phyloP scores from a whole-genome alignment of 2,113 vertebrate genomes.

The Thinocorus orbignyianus region DNA sequence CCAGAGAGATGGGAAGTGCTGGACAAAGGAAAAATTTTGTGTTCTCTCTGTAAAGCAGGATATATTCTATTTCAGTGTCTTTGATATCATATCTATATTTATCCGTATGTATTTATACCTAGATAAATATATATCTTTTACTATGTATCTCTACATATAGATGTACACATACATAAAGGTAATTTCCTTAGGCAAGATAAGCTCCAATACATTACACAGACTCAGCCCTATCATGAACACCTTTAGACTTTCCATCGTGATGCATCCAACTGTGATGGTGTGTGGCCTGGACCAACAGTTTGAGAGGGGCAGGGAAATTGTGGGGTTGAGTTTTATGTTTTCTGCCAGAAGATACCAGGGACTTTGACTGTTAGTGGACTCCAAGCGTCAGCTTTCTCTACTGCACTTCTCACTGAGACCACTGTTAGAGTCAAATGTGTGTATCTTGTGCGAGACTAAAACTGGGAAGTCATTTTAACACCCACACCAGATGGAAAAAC shows the following conservation, averaged over 20 bases:
- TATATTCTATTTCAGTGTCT: neutral
- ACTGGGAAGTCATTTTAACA: neutral
- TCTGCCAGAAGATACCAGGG: neutral
- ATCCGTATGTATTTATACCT: neutral
- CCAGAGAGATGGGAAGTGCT: neutral
- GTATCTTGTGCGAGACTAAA: neutral
- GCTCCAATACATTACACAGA: neutral
- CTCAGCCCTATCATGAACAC: neutral
- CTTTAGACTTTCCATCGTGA: neutral
- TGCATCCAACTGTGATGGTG: neutral
- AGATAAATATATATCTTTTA: neutral
- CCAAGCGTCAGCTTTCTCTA: neutral
- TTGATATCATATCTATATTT: neutral
- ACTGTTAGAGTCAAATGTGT: neutral
- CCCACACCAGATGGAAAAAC: neutral
- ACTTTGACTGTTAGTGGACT: neutral
- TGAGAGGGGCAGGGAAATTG: neutral
- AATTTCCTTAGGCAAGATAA: neutral
- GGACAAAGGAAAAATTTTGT: neutral
- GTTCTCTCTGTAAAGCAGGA: neutral
- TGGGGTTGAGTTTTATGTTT: neutral
- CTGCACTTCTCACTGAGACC: neutral
- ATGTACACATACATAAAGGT: neutral
- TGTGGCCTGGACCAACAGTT: neutral
- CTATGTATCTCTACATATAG: neutral